Evolutionary conservation across 2,888 invertebrate species (phyloP).

Genomic region (Nomada ferruginata): DNA sequence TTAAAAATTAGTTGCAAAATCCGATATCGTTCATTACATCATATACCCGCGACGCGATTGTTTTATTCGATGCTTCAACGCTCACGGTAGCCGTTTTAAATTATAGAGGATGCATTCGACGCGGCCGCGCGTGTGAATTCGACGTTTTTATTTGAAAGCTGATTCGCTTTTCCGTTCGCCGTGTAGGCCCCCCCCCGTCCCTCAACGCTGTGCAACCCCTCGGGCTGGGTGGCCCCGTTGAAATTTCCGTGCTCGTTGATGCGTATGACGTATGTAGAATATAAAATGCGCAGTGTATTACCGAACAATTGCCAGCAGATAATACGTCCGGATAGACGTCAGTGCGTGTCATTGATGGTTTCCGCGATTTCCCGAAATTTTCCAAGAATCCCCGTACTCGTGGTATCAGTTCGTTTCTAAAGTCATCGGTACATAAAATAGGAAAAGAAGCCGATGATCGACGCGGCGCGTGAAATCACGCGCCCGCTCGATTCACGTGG

Average conservation of each 20-base stretch:
- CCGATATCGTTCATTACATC: constrained; percentile 71
- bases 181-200: background rate
- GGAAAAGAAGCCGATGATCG: no score
- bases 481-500: background rate
- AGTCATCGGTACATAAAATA: background rate
- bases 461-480: no score
- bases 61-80: constrained; percentile 71
- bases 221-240: constrained; percentile 36
- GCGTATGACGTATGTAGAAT: constrained; percentile 74
- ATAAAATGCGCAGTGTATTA: constrained; percentile 74
- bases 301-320: constrained; percentile 70
- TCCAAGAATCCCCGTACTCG: constrained; percentile 8
- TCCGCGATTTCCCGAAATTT: constrained; percentile 43
- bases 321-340: constrained; percentile 69
- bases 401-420: background rate
- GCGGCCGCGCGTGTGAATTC: constrained; percentile 64
- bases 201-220: constrained; percentile 33
- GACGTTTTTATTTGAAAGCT: constrained; percentile 73
- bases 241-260: constrained; percentile 69
- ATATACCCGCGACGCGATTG: constrained; percentile 57
- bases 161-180: constrained; percentile 62
- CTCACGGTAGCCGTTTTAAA: constrained; percentile 63
- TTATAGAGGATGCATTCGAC: constrained; percentile 68
- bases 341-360: constrained; percentile 68
- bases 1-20: constrained; percentile 71